Evolutionary conservation across 2,888 invertebrate genomes (phyloP).

Genomic region (Leuctra nigra): DNA sequence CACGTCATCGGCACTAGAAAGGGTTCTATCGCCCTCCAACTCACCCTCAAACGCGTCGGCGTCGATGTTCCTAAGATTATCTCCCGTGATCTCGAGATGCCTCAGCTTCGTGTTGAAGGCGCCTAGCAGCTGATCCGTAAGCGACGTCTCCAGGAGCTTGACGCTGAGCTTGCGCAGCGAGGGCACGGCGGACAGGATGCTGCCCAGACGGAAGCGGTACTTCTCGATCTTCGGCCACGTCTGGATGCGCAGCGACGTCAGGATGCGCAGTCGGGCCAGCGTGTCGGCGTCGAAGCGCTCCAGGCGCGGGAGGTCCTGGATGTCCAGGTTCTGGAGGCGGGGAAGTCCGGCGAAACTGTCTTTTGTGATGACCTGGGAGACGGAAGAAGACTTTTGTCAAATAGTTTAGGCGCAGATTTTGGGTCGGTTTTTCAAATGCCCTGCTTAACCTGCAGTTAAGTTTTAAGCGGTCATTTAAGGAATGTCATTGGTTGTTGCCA

Average conservation of each 20-base stretch:
- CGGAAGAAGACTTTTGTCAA: neutral
- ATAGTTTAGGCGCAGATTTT: too few species aligned
- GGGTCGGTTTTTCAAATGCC: too few species aligned
- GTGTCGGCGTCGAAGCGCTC: constrained; percentile 69
- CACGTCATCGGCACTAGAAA: too few species aligned
- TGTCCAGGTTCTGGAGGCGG: constrained; percentile 65
- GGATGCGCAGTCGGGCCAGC: constrained; percentile 60
- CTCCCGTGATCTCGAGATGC: constrained; percentile 73
- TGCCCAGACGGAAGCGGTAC: constrained; percentile 34
- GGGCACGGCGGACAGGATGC: constrained; percentile 60
- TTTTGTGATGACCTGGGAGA: constrained; percentile 54
- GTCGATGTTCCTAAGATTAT: constrained; percentile 63
- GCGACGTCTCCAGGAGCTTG: constrained; percentile 63
- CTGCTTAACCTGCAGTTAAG: too few species aligned
- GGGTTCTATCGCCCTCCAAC: too few species aligned
- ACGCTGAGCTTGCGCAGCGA: constrained; percentile 69
- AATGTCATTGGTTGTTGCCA: too few species aligned
- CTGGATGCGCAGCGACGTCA: constrained; percentile 63
- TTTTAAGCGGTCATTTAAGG: too few species aligned
- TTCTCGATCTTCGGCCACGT: constrained; percentile 68
- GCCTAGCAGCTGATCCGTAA: constrained; percentile 69
- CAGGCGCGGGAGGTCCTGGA: constrained; percentile 65
- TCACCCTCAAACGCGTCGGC: constrained; percentile 65
- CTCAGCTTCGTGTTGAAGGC: constrained; percentile 72
- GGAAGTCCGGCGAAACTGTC: constrained; percentile 65